Base-by-base conservation (phyloP, 2,113 vertebrate genomes). In the Poeciliopsis retropinna region DNA sequence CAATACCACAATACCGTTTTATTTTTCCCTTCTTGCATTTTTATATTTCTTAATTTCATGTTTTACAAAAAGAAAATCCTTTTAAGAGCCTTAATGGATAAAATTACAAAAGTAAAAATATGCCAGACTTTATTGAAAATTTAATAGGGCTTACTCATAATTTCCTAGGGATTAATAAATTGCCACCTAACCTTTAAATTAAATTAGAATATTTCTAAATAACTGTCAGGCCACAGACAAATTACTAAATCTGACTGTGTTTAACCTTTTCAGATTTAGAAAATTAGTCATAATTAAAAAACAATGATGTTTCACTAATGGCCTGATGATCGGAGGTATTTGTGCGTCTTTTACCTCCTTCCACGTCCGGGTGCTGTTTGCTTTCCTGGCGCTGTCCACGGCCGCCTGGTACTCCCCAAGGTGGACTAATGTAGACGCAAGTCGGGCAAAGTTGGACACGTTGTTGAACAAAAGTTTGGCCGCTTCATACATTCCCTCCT, bases 381-480 rank as follows among this genome's bases (percentile, higher is more conserved):
- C 96, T 89, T 98, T 98, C 78, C 94, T 93, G 73, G 95, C 95
- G 17, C 96, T 96, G 92, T 98, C 97, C 86, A 98, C 96, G 0
- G 96, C 97, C 0, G 96, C 96, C 88, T 97, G 97, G 82, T 97
- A 97, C 68, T 98, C 96, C 12, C 96, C 95, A 0, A 97, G 95
- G 82, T 95, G 95, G 32, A 98, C 96, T 28, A 98, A 89, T 11
- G 96, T 97, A 12, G 97, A 97, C 0, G 96, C 96, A 83, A 97
- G 93, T 27, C 94, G 94, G 47, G 96, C 97, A 76, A 97, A 97
- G 83, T 98, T 97, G 74, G 97, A 99, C 4, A 97, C 94, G 0
- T 94, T 96, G 91, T 95, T 96, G 82, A 96, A 97, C 30, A 98
- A 94, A 25, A 98, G 94, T 77, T 96, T 96, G 37, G 97, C 95